Percentiles rank a stretch among this genome's conserved stretches.
phyloP scores from a whole-genome alignment of 2,797 vertebrate genomes.

The Molothrus ater region DNA sequence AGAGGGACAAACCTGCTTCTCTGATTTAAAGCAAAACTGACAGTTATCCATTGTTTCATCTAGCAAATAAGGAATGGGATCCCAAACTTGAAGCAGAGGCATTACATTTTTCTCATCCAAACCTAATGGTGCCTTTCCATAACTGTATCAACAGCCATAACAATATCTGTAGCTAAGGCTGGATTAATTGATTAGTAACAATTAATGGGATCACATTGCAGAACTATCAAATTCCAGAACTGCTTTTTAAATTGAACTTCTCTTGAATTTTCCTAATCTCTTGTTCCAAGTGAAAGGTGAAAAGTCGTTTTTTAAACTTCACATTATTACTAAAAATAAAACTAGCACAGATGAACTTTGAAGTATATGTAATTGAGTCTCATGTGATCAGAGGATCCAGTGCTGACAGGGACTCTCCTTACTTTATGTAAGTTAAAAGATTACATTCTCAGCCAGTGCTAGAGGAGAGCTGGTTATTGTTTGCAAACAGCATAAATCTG shows the following conservation, averaged over 20 bases:
- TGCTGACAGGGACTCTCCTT: not conserved
- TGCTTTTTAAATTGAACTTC: not conserved
- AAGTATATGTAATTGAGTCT: not conserved
- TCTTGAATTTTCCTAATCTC: not conserved
- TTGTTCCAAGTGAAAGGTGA: not conserved
- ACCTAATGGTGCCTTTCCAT: not conserved
- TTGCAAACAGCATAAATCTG: not conserved
- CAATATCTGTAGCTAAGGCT: not conserved
- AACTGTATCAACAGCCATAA: not conserved
- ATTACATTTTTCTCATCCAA: not conserved
- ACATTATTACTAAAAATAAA: constrained; percentile 41
- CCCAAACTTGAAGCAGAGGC: not conserved
- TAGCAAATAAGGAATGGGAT: not conserved
- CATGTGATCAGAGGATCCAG: not conserved
- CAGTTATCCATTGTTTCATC: not conserved
- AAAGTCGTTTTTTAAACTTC: constrained; percentile 22
- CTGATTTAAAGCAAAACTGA: not conserved
- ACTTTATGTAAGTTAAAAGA: not conserved
- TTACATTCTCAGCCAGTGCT: not conserved
- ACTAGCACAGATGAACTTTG: not conserved
- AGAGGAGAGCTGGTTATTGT: not conserved
- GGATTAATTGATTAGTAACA: not conserved
- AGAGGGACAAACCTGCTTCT: not conserved
- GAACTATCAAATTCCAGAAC: not conserved
- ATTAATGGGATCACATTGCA: not conserved